These are phyloP conservation scores for Oscheius myriophilus DNA, from an alignment of 2,888 invertebrate genomes.

Conservation along the genomic window DNA sequence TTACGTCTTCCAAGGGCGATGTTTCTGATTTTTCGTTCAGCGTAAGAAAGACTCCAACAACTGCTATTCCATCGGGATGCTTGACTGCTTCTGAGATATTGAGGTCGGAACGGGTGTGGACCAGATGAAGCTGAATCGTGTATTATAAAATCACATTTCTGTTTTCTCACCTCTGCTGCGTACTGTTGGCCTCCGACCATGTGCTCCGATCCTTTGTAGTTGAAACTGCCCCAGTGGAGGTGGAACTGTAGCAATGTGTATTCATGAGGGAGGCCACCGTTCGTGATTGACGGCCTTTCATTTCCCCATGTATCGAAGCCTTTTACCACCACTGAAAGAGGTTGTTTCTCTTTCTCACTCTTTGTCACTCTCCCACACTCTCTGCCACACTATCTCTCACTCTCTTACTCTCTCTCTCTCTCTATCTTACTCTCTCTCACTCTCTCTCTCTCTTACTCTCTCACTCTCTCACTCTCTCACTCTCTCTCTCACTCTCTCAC, in stretches of 20 bases:
- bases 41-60: constrained; percentile 16
- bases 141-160: too few species aligned
- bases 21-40: too few species aligned
- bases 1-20: too few species aligned
- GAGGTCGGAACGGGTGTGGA: constrained; percentile 62
- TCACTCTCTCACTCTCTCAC: too few species aligned
- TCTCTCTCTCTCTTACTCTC: too few species aligned
- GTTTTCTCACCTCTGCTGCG: constrained; percentile 70
- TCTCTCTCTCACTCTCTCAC: too few species aligned
- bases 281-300: constrained; percentile 58
- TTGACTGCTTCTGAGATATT: constrained; percentile 44
- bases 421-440: too few species aligned
- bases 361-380: too few species aligned
- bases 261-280: constrained; percentile 60
- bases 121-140: constrained; percentile 63
- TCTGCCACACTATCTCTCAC: too few species aligned
- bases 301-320: constrained; percentile 63
- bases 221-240: constrained; percentile 73
- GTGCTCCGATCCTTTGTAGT: constrained; percentile 73
- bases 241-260: constrained; percentile 73
- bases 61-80: constrained; percentile 63
- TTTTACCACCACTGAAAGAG: constrained; percentile 50
- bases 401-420: too few species aligned
- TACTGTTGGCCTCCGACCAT: constrained; percentile 71
- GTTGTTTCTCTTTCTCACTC: too few species aligned